Base-by-base conservation (phyloP, 2,888 invertebrate species). In the Myathropa florea region DNA sequence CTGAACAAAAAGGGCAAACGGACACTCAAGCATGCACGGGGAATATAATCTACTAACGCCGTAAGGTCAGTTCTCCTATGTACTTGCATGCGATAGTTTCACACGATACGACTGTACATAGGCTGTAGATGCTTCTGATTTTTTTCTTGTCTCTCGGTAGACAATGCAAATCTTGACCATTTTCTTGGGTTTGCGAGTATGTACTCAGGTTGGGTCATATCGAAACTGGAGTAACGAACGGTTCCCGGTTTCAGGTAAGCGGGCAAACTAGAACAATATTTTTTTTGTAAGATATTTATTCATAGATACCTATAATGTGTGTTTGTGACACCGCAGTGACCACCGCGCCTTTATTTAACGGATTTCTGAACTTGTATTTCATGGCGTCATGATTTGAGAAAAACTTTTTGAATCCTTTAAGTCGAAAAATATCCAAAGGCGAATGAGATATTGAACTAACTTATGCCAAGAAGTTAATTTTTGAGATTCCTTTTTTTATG, bases 101-200 rank as follows among this genome's bases (percentile, higher is more conserved):
- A 85, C 84, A 85, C 72, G 81, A 33, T 67, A 68, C 12, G 14
- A 0, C 14, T 73, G 39, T 7, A n/a, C 4, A 30, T 14, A 21
- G 39, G 53, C 18, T 21, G 55, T 14, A 70, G 26, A 76, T 46
- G 18, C 23, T 36, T 36, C 6, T n/a, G n/a, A n/a, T n/a, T n/a
- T n/a, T n/a, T n/a, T n/a, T n/a, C n/a, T n/a, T n/a, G n/a, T 55
- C 39, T 18, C 9, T 36, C 59, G 28, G 24, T 4, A 39, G 70
- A 76, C 75, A 81, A 72, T 71, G 33, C 24, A 67, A 84, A 46
- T 76, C 84, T 84, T 84, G 84, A 84, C 84, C 84, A 81, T 46
- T 84, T 46, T 6, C 46, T 39, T 55, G 71, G 26, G 39, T 2
- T 77, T n/a, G 18, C 46, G 7, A 2, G 18, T 71, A 36, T 23